Evolutionary conservation across 2,113 vertebrate species (phyloP), one percentile per base, ranked within the genome.

Genomic region (Hylia prasina): DNA sequence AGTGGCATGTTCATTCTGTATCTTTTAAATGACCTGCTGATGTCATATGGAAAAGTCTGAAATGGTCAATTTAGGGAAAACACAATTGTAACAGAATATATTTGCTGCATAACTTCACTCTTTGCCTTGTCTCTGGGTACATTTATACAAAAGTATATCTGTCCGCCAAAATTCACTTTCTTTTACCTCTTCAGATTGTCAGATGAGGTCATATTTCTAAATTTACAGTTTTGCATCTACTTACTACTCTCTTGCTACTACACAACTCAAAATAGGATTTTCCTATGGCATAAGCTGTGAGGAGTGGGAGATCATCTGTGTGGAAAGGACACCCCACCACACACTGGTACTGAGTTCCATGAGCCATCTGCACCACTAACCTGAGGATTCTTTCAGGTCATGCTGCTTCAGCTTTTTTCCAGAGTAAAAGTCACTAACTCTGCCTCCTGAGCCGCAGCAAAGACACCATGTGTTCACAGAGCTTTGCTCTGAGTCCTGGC

Each of bases 291-390:
- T 39, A n/a, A 64, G 25, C 13, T 60, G 19, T n/a, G 35, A 28
- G 58, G 44, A 39, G 42, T 61, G 39, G 44, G 60, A 66, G 27
- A 64, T 54, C 25, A 40, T 42, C 44, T 64, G 21, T 28, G 11
- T 19, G 61, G 35, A 70, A 58, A 39, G 28, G 33, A 66, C 21
- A 40, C 6, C 31, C 27, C 6, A 2, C 23, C 31, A 33, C 2
- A 8, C 25, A 14, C 14, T 53, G 3, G 0, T 24, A 10, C 31
- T 40, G 35, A 25, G 14, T 20, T 73, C 23, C 2, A 0, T 10
- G 23, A 72, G 53, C 53, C 42, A 28, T 25, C 20, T 15, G 63
- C 10, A 77, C 20, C 48, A 50, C 39, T 25, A 66, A 15, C 33
- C 35, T 78, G 30, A 60, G 51, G 24, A 10, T 77, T 58, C 19